phyloP scores from a whole-genome alignment of 1,140 invertebrate genomes.

The Marisa cornuarietis region DNA sequence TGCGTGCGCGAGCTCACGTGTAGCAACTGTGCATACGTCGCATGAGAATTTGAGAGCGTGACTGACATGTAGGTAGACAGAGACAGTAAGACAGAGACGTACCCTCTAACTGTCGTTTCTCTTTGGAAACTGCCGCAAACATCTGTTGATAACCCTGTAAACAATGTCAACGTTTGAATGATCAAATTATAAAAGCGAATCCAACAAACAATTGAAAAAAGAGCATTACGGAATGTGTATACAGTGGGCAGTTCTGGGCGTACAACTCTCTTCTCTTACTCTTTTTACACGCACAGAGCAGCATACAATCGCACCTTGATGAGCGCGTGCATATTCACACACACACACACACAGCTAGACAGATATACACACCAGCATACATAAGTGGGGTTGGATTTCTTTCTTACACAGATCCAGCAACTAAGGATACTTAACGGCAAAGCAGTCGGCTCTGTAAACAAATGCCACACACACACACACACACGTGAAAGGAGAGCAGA shows the following conservation, averaged over 20 bases:
- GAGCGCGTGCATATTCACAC: neutral
- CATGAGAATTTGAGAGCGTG: too few species aligned
- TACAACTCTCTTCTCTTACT: too few species aligned
- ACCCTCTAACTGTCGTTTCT: conserved; percentile 9
- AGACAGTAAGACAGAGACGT: neutral
- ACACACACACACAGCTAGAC: neutral
- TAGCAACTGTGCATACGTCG: too few species aligned
- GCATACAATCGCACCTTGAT: neutral
- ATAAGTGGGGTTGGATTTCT: neutral
- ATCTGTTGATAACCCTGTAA: conserved; percentile 8
- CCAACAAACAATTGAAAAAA: too few species aligned
- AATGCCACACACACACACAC: neutral
- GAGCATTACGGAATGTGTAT: too few species aligned
- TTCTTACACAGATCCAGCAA: neutral
- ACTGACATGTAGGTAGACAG: neutral
- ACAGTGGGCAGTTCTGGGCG: too few species aligned
- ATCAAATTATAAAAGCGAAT: neutral
- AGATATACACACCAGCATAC: neutral
- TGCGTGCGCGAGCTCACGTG: neutral
- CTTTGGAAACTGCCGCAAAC: conserved; percentile 2
- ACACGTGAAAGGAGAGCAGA: neutral
- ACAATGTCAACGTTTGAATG: neutral
- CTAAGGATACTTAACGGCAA: neutral
- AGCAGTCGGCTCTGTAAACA: neutral
- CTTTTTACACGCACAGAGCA: neutral